Evolutionary conservation across 2,113 vertebrate genomes (phyloP).

Genomic region (Bombycilla garrulus): DNA sequence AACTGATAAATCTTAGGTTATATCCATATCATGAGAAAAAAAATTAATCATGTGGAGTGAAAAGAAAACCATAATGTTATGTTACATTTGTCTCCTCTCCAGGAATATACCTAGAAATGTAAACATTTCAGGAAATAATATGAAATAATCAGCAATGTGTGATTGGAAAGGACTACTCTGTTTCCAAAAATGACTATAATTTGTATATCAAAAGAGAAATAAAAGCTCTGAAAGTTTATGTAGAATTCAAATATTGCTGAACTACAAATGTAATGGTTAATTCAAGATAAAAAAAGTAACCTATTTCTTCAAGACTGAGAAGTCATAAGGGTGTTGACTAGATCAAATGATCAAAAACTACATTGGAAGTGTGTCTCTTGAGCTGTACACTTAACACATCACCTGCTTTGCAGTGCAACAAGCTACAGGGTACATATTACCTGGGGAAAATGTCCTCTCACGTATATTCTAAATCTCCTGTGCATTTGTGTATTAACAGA

Average conservation of each 20-base stretch:
- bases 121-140: background rate
- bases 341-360: background rate
- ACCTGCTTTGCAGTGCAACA: background rate
- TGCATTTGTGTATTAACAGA: background rate
- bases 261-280: background rate
- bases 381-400: background rate
- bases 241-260: background rate
- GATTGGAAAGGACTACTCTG: background rate
- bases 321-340: background rate
- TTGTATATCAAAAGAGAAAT: background rate
- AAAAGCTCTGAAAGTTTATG: background rate
- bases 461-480: background rate
- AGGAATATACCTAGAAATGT: background rate
- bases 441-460: background rate
- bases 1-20: conserved; percentile 39
- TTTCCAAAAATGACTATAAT: background rate
- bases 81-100: background rate
- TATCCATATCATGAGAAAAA: background rate
- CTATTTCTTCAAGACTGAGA: background rate
- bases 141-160: background rate
- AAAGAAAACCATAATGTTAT: background rate
- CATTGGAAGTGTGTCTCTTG: background rate
- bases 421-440: background rate
- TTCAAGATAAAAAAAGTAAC: background rate
- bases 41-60: conserved; percentile 9